phyloP scores from a whole-genome alignment of 2,113 vertebrate species.

The Brachyistius frenatus region DNA sequence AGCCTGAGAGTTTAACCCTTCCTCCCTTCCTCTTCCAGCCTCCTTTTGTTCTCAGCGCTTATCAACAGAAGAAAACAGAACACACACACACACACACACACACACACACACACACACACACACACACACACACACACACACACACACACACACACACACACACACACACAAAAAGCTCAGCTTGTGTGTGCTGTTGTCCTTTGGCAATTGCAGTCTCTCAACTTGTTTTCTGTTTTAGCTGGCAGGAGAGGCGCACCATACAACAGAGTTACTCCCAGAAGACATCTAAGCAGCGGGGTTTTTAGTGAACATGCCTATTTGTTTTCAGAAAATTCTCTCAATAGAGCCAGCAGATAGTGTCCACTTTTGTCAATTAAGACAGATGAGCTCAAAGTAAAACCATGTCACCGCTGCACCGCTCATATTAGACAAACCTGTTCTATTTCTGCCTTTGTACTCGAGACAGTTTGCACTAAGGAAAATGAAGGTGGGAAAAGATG shows the following conservation, averaged over 20 bases:
- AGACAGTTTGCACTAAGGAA: slow-evolving; percentile 31
- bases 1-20: slow-evolving; percentile 75
- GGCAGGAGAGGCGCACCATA: slow-evolving; percentile 64
- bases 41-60: slow-evolving; percentile 70
- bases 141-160: slow-evolving; percentile 26
- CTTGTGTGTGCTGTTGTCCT: slow-evolving; percentile 70
- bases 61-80: slow-evolving; percentile 71
- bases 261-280: slow-evolving; percentile 68
- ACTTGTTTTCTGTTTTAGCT: slow-evolving; percentile 72
- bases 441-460: slow-evolving; percentile 34
- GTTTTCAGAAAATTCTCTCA: slow-evolving; percentile 62
- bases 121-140: slow-evolving; percentile 33
- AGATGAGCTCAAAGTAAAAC: slow-evolving; percentile 55
- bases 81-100: slow-evolving; percentile 11
- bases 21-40: slow-evolving; percentile 54
- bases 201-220: slow-evolving; percentile 80
- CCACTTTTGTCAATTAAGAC: slow-evolving; percentile 69
- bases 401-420: slow-evolving; percentile 17
- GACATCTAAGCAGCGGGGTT: slow-evolving; percentile 65
- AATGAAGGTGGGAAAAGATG: slow-evolving; percentile 39
- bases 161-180: slow-evolving; percentile 40
- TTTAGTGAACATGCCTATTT: slow-evolving; percentile 72
- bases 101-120: slow-evolving; percentile 29
- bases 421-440: slow-evolving; percentile 41
- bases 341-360: slow-evolving; percentile 30